Conservation (phyloP, 1,140 invertebrate genomes). For the Bombus balteatus region DNA sequence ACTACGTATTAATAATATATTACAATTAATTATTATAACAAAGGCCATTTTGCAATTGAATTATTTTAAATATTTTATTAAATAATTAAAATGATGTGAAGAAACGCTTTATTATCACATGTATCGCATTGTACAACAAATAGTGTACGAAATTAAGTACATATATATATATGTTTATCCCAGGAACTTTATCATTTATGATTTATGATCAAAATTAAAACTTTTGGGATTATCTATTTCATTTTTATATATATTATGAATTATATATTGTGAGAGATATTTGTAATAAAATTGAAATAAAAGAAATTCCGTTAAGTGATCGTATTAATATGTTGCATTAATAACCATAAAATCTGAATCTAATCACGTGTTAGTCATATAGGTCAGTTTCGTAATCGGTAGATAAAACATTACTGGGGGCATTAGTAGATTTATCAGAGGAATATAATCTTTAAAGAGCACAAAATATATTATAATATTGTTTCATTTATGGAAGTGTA, state of each 20-base stretch:
- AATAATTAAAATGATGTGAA: neutral
- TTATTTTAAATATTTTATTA: neutral
- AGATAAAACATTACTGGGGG: conserved; percentile 31
- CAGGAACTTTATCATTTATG: neutral
- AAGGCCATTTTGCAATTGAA: neutral
- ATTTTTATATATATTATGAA: neutral
- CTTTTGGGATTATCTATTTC: neutral
- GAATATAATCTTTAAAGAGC: neutral
- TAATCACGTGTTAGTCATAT: neutral
- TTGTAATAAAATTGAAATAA: neutral
- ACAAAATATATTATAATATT: neutral
- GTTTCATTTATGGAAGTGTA: neutral
- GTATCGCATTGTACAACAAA: neutral
- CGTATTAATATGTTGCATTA: neutral
- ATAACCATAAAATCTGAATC: neutral
- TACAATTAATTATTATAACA: neutral
- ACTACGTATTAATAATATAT: neutral
- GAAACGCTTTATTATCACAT: neutral
- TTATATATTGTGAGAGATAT: neutral
- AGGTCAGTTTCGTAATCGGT: conserved; percentile 3
- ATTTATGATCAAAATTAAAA: neutral
- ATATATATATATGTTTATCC: neutral
- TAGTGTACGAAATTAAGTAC: neutral
- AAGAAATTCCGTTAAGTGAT: neutral
- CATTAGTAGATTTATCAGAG: neutral